These are phyloP conservation scores for Drosophila planitibia DNA, from an alignment of 2,888 invertebrate species.

Conservation along the genomic window DNA sequence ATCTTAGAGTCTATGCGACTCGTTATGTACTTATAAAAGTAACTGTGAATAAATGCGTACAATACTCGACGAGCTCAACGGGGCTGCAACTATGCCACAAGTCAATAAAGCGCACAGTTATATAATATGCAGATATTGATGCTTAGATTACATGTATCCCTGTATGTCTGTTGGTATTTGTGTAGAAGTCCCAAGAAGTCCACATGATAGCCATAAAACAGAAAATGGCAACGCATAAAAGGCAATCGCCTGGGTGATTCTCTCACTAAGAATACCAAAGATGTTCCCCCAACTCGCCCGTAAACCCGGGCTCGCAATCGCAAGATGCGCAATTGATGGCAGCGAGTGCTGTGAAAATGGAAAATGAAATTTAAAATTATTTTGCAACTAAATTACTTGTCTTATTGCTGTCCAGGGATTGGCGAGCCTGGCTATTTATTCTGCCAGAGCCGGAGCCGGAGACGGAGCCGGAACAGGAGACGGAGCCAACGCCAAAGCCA, in stretches of 20 bases:
- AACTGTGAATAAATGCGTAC: neutral
- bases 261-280: neutral
- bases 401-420: slow-evolving; percentile 80
- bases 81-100: slow-evolving; percentile 21
- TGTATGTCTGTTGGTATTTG: slow-evolving; percentile 3
- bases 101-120: slow-evolving; percentile 24
- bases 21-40: neutral
- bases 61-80: neutral
- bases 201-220: slow-evolving; percentile 56
- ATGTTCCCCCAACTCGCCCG: neutral
- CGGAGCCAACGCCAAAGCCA: slow-evolving; percentile 30
- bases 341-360: slow-evolving; percentile 68
- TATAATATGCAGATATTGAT: slow-evolving; percentile 53
- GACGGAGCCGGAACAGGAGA: neutral
- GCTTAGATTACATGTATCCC: slow-evolving; percentile 5
- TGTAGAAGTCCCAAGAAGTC: slow-evolving; percentile 27
- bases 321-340: slow-evolving; percentile 60
- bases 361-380: slow-evolving; percentile 80
- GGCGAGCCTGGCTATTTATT: slow-evolving; percentile 66
- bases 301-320: neutral
- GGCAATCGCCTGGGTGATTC: slow-evolving; percentile 49
- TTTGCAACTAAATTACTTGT: slow-evolving; percentile 79
- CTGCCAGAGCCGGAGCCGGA: slow-evolving; percentile 32
- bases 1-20: neutral
- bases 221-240: slow-evolving; percentile 59